phyloP scores from a whole-genome alignment of 2,113 vertebrate species.

The Tonatia bakeri region DNA sequence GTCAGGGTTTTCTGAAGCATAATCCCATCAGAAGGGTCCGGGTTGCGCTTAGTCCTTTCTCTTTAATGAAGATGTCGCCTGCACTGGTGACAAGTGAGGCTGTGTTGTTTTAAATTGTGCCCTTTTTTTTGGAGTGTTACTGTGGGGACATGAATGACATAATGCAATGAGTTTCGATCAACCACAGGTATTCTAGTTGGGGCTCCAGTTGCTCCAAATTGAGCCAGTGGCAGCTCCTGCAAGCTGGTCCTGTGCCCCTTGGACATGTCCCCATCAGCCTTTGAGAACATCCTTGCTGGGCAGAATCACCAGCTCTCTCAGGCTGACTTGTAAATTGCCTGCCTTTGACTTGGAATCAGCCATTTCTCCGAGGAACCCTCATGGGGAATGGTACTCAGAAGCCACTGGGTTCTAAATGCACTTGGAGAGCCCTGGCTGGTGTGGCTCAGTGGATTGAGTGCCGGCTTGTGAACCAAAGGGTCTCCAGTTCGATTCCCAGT shows the following conservation, averaged over 20 bases:
- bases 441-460: too few species aligned
- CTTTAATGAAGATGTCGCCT: background rate
- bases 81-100: background rate
- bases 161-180: rapidly evolving
- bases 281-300: background rate
- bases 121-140: background rate
- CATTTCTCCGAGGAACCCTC: background rate
- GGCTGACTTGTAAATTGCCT: background rate
- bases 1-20: background rate
- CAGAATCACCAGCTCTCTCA: too few species aligned
- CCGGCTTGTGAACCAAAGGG: too few species aligned
- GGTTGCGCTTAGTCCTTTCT: background rate
- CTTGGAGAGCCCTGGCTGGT: background rate
- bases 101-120: background rate
- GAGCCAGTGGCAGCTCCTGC: background rate
- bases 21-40: background rate
- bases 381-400: background rate
- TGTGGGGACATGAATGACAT: background rate
- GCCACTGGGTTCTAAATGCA: background rate
- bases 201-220: background rate
- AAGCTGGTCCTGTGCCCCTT: background rate
- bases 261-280: background rate
- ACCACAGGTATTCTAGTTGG: background rate
- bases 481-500: too few species aligned
- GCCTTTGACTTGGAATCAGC: background rate